Evolutionary conservation across 1,140 invertebrate genomes (phyloP).

Genomic region (Melitaea cinxia): DNA sequence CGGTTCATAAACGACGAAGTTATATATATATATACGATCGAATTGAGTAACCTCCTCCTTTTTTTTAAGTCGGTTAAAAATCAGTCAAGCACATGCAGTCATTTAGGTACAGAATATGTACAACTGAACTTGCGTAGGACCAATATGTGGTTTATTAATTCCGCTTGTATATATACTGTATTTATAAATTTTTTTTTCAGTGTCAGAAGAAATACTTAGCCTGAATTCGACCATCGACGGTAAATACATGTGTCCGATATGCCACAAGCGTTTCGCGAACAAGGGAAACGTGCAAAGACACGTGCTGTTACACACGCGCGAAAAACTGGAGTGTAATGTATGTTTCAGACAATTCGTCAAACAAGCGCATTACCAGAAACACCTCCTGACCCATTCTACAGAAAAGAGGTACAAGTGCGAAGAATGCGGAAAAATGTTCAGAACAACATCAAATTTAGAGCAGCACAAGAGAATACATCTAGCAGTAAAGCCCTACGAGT

Average conservation of each 20-base stretch:
- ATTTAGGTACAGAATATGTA: too few species aligned
- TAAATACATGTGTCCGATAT: conserved; percentile 47
- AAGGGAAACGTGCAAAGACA: conserved; percentile 49
- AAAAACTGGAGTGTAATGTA: conserved; percentile 42
- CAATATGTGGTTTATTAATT: too few species aligned
- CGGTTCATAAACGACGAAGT: too few species aligned
- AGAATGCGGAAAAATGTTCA: conserved; percentile 50
- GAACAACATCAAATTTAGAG: conserved; percentile 45
- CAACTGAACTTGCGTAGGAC: too few species aligned
- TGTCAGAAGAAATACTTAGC: conserved; percentile 38
- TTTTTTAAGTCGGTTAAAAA: too few species aligned
- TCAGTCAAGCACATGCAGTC: too few species aligned
- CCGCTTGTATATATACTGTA: too few species aligned
- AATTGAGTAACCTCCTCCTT: too few species aligned
- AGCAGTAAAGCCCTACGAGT: conserved; percentile 43
- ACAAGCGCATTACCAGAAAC: conserved; percentile 39
- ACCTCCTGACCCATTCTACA: conserved; percentile 35
- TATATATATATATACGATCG: too few species aligned
- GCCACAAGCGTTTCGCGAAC: conserved; percentile 44
- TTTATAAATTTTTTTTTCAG: conserved; percentile 28
- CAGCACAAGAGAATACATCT: conserved; percentile 53
- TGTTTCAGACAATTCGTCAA: conserved; percentile 45
- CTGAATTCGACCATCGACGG: conserved; percentile 38
- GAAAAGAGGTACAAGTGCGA: conserved; percentile 42
- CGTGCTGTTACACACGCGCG: conserved; percentile 40